Percentiles rank a stretch among this genome's conserved stretches.
Evolutionary conservation across 2,888 invertebrate genomes (phyloP).

Genomic region (Acleris holmiana): DNA sequence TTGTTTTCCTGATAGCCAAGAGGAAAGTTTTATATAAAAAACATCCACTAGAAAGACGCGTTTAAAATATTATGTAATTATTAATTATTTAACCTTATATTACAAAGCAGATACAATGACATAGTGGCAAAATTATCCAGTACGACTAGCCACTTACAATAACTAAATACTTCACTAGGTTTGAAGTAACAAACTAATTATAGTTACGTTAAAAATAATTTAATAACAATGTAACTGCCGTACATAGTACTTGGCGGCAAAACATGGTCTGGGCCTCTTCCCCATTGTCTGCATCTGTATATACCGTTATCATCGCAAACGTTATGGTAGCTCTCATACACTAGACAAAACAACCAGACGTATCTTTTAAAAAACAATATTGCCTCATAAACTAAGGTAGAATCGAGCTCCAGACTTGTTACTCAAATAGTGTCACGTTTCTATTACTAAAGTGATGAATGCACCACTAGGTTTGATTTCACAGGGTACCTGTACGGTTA

Average conservation of each 20-base stretch:
- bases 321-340: too few relatives aligned
- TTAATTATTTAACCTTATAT: conserved; percentile 79
- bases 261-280: background rate
- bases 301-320: too few relatives aligned
- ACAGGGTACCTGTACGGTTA: too few relatives aligned
- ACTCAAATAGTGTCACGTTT: too few relatives aligned
- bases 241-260: background rate
- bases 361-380: too few relatives aligned
- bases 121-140: conserved; percentile 80
- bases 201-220: conserved; percentile 15
- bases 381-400: too few relatives aligned
- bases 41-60: background rate
- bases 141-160: conserved; percentile 81
- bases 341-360: too few relatives aligned
- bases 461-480: too few relatives aligned
- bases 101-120: conserved; percentile 81
- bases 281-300: background rate
- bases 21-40: conserved; percentile 41
- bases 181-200: conserved; percentile 58
- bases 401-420: too few relatives aligned
- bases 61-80: conserved; percentile 35
- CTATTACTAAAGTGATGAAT: too few relatives aligned
- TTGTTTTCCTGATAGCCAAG: conserved; percentile 63
- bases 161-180: conserved; percentile 59
- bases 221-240: background rate